Conservation (phyloP, 2,797 vertebrate species). For the Periparus ater region DNA sequence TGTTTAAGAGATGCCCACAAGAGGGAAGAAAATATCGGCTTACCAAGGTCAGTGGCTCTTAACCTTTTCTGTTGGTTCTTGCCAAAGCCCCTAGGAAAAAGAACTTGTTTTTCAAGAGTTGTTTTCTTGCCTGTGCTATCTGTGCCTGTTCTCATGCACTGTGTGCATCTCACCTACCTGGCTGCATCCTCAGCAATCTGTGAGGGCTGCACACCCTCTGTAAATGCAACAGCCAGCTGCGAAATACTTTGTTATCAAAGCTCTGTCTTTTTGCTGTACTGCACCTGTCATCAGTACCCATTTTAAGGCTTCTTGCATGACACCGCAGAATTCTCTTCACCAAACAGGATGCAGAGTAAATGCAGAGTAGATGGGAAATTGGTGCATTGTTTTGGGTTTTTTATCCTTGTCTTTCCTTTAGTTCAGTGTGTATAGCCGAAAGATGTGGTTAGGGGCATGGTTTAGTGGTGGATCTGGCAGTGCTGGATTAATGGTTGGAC, state of each 20-base stretch:
- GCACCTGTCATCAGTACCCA: neutral
- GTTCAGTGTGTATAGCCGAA: neutral
- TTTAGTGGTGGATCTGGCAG: neutral
- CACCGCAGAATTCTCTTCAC: neutral
- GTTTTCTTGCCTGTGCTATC: neutral
- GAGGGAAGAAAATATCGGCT: neutral
- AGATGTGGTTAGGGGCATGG: neutral
- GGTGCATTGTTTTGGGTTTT: neutral
- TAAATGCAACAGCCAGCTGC: neutral
- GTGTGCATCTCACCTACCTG: neutral
- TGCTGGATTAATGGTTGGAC: neutral
- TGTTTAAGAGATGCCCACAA: neutral
- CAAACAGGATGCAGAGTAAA: neutral
- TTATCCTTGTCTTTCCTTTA: neutral
- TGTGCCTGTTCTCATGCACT: neutral
- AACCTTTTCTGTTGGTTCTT: neutral
- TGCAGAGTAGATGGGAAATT: neutral
- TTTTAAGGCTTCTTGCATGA: neutral
- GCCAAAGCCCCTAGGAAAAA: neutral
- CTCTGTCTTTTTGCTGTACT: neutral
- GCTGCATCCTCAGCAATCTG: neutral
- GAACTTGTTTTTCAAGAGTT: neutral
- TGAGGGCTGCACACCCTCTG: neutral
- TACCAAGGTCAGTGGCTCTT: rapidly evolving
- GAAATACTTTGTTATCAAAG: neutral